These are phyloP conservation scores for Tyto alba DNA, from an alignment of 2,113 vertebrate species.

Conservation along the genomic window DNA sequence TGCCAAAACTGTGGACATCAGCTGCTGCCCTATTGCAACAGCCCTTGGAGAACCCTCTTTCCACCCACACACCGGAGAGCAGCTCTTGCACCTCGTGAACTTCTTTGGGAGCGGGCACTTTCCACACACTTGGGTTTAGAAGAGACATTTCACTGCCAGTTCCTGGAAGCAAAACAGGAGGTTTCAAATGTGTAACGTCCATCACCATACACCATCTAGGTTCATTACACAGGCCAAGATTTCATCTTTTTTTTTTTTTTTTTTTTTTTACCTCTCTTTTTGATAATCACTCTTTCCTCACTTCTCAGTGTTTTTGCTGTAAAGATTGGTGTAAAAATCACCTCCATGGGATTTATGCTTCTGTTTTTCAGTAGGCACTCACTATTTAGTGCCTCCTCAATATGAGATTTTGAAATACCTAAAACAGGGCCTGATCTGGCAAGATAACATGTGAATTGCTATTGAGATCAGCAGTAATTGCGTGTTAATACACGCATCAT, in stretches of 20 bases:
- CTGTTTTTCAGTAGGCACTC: background rate
- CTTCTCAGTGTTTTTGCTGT: background rate
- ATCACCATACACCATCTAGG: background rate
- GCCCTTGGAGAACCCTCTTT: background rate
- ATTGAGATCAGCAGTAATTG: background rate
- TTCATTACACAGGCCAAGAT: background rate
- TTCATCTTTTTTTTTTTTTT: background rate
- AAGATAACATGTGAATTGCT: background rate
- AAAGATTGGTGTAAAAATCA: background rate
- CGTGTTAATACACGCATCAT: accelerated
- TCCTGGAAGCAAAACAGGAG: background rate
- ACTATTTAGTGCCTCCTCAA: background rate
- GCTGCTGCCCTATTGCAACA: background rate
- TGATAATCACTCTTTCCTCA: background rate
- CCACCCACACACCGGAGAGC: accelerated
- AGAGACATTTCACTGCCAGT: background rate
- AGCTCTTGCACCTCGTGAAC: accelerated
- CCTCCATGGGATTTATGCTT: background rate
- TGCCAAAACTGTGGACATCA: background rate
- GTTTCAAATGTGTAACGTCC: background rate
- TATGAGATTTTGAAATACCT: background rate
- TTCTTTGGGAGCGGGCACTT: background rate
- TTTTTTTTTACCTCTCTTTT: background rate
- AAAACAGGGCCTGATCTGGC: background rate
- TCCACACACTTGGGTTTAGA: background rate